A percentile compares a stretch with the other conserved stretches of the same genome.
Conservation (phyloP, 2,888 invertebrate species). For the Carcina quercana region DNA sequence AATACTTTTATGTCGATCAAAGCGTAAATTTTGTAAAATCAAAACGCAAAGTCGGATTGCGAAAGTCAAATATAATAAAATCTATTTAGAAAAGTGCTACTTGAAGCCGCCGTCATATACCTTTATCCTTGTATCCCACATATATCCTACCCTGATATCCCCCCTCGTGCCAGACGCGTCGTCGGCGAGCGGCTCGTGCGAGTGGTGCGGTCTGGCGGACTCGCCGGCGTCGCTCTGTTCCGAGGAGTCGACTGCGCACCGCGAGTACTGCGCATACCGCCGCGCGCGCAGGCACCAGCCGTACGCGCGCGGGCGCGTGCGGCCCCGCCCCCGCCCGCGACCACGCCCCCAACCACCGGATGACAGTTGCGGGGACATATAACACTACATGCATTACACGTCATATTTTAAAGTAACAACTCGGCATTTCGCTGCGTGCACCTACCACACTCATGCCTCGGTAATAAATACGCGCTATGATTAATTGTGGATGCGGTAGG, state of each 20-base stretch:
- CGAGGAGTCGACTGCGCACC: constrained; percentile 15
- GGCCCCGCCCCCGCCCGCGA: constrained; percentile 20
- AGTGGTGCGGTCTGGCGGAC: constrained; percentile 43
- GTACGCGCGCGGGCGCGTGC: constrained; percentile 18
- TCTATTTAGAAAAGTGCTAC: too few relatives aligned
- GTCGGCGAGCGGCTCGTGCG: constrained; percentile 44
- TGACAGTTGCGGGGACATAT: constrained; percentile 17
- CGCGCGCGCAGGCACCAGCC: constrained; percentile 23
- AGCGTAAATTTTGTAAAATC: too few relatives aligned
- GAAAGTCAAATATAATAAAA: too few relatives aligned
- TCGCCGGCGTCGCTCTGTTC: constrained; percentile 21
- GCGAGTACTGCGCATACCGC: constrained; percentile 21
- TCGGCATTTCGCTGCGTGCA: background rate
- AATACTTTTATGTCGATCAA: too few relatives aligned
- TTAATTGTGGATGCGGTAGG: too few relatives aligned
- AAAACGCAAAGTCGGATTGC: too few relatives aligned
- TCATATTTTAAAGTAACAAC: background rate
- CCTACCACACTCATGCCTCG: too few relatives aligned
- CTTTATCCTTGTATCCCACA: constrained; percentile 1
- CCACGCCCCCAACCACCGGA: constrained; percentile 16
- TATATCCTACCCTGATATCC: constrained; percentile 11
- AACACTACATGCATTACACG: background rate
- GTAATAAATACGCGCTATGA: too few relatives aligned
- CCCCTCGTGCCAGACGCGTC: constrained; percentile 41
- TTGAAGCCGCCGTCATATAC: too few relatives aligned